Percentiles rank a stretch among this genome's conserved stretches.
These are phyloP conservation scores for Lutraria rhynchaena DNA, from an alignment of 1,140 invertebrate species.

Conservation along the genomic window DNA sequence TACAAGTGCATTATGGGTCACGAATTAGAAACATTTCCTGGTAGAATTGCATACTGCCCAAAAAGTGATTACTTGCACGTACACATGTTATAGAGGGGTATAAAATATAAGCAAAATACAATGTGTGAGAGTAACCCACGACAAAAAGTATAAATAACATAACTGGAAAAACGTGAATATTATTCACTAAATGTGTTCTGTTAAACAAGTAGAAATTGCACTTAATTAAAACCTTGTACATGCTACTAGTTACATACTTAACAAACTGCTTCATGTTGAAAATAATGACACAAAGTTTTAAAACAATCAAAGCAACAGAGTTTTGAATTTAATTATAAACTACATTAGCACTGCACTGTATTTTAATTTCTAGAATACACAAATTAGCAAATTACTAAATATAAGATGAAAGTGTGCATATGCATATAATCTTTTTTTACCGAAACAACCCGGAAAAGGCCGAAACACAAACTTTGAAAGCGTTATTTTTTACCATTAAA, in stretches of 20 bases:
- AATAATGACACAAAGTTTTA: too few relatives aligned
- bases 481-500: too few relatives aligned
- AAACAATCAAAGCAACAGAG: background rate
- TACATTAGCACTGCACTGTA: background rate
- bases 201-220: too few relatives aligned
- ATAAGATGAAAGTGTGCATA: too few relatives aligned
- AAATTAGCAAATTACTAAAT: background rate
- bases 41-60: slow-evolving; percentile 5
- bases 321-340: background rate
- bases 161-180: slow-evolving; percentile 36
- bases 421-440: too few relatives aligned
- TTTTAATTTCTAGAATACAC: slow-evolving; percentile 3
- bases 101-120: slow-evolving; percentile 47
- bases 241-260: too few relatives aligned
- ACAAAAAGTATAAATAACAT: slow-evolving; percentile 21
- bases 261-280: too few relatives aligned
- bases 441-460: too few relatives aligned
- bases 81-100: slow-evolving; percentile 37
- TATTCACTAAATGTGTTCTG: background rate
- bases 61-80: slow-evolving; percentile 31
- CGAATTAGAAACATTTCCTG: slow-evolving; percentile 34
- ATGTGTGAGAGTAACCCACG: slow-evolving; percentile 41
- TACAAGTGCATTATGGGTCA: slow-evolving; percentile 38
- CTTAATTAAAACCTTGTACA: too few relatives aligned
- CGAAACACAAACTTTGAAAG: too few relatives aligned